These are phyloP conservation scores for Oeneis ivallda DNA, from an alignment of 2,888 invertebrate genomes.

Conservation along the genomic window DNA sequence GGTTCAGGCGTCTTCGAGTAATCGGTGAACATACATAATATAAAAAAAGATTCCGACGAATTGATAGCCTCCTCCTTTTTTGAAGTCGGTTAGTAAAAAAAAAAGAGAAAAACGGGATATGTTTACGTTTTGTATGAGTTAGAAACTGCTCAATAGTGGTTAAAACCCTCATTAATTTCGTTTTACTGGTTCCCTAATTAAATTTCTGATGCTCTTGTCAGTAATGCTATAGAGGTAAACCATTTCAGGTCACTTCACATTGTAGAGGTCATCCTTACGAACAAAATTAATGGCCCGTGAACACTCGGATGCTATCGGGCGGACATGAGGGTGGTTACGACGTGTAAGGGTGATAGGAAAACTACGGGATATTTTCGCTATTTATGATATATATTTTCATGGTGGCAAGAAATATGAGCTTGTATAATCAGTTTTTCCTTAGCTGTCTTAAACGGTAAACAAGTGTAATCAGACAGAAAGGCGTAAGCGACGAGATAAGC, in stretches of 20 bases:
- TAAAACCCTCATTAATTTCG: background rate
- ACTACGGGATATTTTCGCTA: slow-evolving; percentile 7
- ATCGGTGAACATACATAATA: no score
- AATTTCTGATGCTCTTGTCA: slow-evolving; percentile 21
- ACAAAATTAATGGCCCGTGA: slow-evolving; percentile 55
- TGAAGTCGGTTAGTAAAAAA: no score
- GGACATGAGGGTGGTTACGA: slow-evolving; percentile 2
- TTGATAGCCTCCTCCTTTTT: no score
- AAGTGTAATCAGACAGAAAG: no score
- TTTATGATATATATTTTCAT: slow-evolving; percentile 1
- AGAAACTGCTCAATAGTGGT: background rate
- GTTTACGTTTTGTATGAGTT: background rate
- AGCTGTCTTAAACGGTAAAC: no score
- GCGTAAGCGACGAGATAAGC: no score
- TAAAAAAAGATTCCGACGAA: no score
- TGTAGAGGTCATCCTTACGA: slow-evolving; percentile 40
- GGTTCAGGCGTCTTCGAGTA: no score
- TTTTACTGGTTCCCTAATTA: slow-evolving; percentile 24
- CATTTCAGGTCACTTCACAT: slow-evolving; percentile 27
- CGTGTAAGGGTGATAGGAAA: slow-evolving; percentile 8
- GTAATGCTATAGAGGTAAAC: slow-evolving; percentile 27
- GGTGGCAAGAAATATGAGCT: background rate
- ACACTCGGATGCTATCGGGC: slow-evolving; percentile 37
- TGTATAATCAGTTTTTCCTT: no score
- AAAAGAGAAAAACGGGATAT: no score